Percentiles rank a stretch among this genome's conserved stretches.
Evolutionary conservation across 2,113 vertebrate genomes (phyloP).

Genomic region (Manacus vitellinus): DNA sequence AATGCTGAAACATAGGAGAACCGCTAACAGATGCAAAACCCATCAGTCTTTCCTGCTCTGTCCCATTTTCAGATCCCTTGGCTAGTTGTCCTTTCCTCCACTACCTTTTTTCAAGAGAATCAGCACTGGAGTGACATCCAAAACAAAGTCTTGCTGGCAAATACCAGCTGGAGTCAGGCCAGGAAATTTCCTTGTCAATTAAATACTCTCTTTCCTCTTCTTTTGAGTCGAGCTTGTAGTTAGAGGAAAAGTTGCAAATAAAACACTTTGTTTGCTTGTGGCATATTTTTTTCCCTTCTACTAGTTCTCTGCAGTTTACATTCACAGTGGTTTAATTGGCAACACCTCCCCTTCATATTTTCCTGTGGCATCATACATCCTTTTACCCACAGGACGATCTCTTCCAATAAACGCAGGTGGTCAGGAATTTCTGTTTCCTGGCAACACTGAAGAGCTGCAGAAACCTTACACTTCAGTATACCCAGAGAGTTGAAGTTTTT

Average conservation of each 20-base stretch:
- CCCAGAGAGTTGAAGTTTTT: neutral
- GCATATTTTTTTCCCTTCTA: neutral
- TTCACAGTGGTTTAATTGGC: neutral
- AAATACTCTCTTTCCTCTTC: neutral
- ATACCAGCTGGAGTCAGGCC: neutral
- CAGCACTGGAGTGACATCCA: neutral
- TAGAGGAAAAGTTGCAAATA: neutral
- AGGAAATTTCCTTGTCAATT: neutral
- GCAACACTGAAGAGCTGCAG: slow-evolving; percentile 1
- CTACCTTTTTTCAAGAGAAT: neutral
- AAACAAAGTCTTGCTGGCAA: slow-evolving; percentile 21
- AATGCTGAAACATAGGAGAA: neutral
- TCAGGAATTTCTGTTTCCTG: slow-evolving; percentile 40
- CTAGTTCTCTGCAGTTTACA: neutral
- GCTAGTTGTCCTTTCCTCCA: neutral
- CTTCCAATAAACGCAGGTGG: slow-evolving; percentile 34
- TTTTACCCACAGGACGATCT: neutral
- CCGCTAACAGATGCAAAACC: neutral
- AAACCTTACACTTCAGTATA: neutral
- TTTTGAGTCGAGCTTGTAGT: neutral
- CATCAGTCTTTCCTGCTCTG: neutral
- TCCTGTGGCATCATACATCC: neutral
- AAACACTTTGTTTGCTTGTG: neutral
- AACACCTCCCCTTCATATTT: neutral
- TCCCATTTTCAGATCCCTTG: neutral